Evolutionary conservation across 2,797 vertebrate species (phyloP).

Genomic region (Champsocephalus esox): DNA sequence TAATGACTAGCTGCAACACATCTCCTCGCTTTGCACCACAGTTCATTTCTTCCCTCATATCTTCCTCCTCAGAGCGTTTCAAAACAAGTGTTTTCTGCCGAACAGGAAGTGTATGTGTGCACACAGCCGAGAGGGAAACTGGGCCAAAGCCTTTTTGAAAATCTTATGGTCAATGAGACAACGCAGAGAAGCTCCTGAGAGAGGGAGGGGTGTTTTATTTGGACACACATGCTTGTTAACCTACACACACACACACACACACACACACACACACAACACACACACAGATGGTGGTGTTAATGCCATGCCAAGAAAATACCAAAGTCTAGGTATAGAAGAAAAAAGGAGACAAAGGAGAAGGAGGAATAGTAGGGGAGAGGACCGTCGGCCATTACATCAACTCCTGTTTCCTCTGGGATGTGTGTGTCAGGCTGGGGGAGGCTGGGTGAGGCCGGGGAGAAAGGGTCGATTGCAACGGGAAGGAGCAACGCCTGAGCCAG

Average conservation of each 20-base stretch:
- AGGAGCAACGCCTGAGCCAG: slow-evolving; percentile 25
- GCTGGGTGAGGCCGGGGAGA: neutral
- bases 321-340: slow-evolving; percentile 27
- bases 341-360: slow-evolving; percentile 7
- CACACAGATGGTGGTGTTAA: slow-evolving; percentile 43
- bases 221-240: slow-evolving; percentile 33
- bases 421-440: neutral
- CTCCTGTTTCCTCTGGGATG: slow-evolving; percentile 44
- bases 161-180: slow-evolving; percentile 31
- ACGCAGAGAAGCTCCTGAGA: slow-evolving; percentile 5
- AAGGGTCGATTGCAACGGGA: neutral
- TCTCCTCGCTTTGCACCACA: neutral
- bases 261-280: slow-evolving; percentile 15
- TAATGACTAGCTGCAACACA: slow-evolving; percentile 19
- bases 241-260: neutral
- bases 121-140: slow-evolving; percentile 19
- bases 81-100: slow-evolving; percentile 8
- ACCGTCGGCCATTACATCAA: slow-evolving; percentile 51
- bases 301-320: slow-evolving; percentile 42
- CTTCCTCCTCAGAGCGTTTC: neutral
- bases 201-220: slow-evolving; percentile 42
- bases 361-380: slow-evolving; percentile 16
- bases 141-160: slow-evolving; percentile 42
- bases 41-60: neutral
- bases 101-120: slow-evolving; percentile 30